These are phyloP conservation scores for Coelinius sp. DNA, from an alignment of 2,888 invertebrate genomes.

Conservation along the genomic window DNA sequence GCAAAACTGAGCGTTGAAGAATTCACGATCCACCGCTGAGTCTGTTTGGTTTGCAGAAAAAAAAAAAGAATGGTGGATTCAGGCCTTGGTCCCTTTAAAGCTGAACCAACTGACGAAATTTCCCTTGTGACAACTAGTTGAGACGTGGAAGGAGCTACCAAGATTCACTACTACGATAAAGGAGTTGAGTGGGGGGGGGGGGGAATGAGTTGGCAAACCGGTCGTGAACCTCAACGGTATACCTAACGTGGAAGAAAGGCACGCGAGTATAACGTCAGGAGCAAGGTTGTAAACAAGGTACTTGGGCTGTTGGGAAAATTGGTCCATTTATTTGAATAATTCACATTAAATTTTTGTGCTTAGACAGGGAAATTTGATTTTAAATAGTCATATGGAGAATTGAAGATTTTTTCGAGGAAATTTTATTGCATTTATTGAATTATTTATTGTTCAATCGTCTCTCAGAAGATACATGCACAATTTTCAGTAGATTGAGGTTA, in stretches of 20 bases:
- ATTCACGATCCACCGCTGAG: conserved; percentile 31
- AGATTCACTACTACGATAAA: background rate
- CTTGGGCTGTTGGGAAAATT: background rate
- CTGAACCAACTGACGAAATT: conserved; percentile 40
- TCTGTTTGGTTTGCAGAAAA: conserved; percentile 11
- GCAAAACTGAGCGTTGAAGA: conserved; percentile 35
- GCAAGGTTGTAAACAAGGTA: conserved; percentile 2
- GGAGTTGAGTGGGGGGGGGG: background rate
- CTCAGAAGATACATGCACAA: too few relatives aligned
- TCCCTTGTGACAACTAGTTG: conserved; percentile 26
- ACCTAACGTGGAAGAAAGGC: conserved; percentile 8
- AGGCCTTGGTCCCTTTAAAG: conserved; percentile 37
- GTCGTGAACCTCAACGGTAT: conserved; percentile 34
- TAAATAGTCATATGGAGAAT: background rate
- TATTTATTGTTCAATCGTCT: too few relatives aligned
- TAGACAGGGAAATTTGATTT: background rate
- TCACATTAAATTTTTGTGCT: conserved; percentile 9
- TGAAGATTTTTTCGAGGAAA: background rate
- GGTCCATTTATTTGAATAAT: background rate
- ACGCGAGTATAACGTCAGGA: conserved; percentile 1
- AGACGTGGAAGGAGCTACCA: background rate
- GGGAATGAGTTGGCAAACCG: conserved; percentile 10
- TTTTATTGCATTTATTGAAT: background rate
- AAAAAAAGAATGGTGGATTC: conserved; percentile 1
- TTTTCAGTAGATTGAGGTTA: too few relatives aligned